These are phyloP conservation scores for Campoplex capitator DNA, from an alignment of 2,888 invertebrate genomes.

Conservation along the genomic window DNA sequence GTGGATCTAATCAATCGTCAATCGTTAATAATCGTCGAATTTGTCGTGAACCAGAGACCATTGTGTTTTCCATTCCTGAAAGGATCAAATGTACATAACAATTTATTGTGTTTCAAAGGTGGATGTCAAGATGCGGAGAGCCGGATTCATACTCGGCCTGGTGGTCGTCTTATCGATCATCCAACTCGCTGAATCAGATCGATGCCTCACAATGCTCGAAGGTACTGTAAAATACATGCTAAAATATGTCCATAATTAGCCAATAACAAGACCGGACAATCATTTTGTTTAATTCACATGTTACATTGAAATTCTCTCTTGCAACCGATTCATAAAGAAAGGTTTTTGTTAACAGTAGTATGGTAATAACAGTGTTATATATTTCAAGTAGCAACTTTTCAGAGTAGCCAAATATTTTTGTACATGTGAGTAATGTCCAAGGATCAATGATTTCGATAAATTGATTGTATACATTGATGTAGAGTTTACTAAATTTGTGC, in stretches of 20 bases:
- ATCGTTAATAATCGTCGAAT: no score
- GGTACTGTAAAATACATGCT: slow-evolving; percentile 69
- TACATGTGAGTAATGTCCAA: neutral
- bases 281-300: neutral
- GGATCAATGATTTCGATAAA: neutral
- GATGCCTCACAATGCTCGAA: slow-evolving; percentile 78
- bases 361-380: neutral
- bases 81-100: neutral
- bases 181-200: slow-evolving; percentile 73
- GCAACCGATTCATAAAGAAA: neutral
- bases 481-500: neutral
- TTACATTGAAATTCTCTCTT: neutral
- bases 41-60: no score
- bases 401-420: neutral
- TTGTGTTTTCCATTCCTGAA: neutral
- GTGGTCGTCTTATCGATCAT: slow-evolving; percentile 72
- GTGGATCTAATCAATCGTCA: no score
- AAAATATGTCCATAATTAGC: neutral
- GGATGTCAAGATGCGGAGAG: slow-evolving; percentile 76
- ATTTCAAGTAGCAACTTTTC: neutral
- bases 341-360: neutral
- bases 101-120: slow-evolving; percentile 69
- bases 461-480: neutral
- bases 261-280: neutral
- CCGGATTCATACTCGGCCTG: slow-evolving; percentile 72